Conservation (phyloP, 2,113 vertebrate genomes). For the Carettochelys insculpta region DNA sequence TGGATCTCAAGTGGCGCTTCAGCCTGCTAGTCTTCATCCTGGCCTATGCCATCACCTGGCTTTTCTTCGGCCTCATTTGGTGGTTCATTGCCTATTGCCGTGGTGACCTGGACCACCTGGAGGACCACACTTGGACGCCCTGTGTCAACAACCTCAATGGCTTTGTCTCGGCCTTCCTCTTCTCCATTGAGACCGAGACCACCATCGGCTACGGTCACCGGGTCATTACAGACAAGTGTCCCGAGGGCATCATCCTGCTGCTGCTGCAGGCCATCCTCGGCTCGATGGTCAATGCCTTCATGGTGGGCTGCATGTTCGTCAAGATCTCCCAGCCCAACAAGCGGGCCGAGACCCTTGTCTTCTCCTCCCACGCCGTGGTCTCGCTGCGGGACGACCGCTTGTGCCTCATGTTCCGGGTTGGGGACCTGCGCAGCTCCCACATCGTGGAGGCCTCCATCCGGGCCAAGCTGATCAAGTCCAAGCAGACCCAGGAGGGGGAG, state of each 20-base stretch:
- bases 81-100: constrained; percentile 96
- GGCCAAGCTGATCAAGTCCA: constrained; percentile 88
- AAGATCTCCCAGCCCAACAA: constrained; percentile 92
- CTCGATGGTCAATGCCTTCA: constrained; percentile 98
- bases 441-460: constrained; percentile 91
- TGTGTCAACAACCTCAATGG: constrained; percentile 97
- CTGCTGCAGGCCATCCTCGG: constrained; percentile 95
- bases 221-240: constrained; percentile 96
- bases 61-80: constrained; percentile 98
- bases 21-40: constrained; percentile 96
- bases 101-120: constrained; percentile 95
- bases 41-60: constrained; percentile 95
- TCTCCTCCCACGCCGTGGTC: constrained; percentile 88
- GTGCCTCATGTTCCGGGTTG: constrained; percentile 90
- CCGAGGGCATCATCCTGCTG: constrained; percentile 92
- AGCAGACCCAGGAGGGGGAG: constrained; percentile 89
- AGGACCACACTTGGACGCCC: constrained; percentile 91
- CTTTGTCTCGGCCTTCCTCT: constrained; percentile 95
- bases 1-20: constrained; percentile 97
- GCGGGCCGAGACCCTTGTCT: constrained; percentile 86
- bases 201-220: constrained; percentile 96
- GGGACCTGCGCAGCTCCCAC: constrained; percentile 88
- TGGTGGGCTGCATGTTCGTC: constrained; percentile 92
- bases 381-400: constrained; percentile 83
- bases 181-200: constrained; percentile 97